Percentiles rank a stretch among this genome's conserved stretches.
Evolutionary conservation across 2,888 invertebrate genomes (phyloP).

Genomic region (Troglohyphantes excavatus): DNA sequence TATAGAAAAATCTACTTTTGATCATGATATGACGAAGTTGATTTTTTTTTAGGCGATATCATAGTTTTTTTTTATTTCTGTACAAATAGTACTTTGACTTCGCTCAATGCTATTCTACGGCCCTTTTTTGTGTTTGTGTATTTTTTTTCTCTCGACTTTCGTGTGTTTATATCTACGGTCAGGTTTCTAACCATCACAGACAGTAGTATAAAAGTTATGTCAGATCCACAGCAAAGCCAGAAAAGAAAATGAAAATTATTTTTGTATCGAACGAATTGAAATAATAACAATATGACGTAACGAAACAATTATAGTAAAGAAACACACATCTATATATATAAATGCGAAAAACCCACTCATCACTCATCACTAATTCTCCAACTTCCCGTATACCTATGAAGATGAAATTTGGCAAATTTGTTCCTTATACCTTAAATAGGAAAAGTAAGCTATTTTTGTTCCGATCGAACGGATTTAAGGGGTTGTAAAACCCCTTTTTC

Average conservation of each 20-base stretch:
- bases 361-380: no score
- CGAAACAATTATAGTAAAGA: no score
- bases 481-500: no score
- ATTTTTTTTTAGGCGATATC: constrained; percentile 15
- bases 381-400: no score
- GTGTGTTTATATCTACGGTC: constrained; percentile 38
- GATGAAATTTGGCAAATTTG: no score
- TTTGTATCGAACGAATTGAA: no score
- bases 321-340: no score
- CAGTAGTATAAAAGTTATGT: constrained; percentile 53
- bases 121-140: background rate
- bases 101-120: constrained; percentile 18
- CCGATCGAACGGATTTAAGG: no score
- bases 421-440: no score
- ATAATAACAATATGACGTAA: no score
- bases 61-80: constrained; percentile 7
- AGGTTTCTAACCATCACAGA: constrained; percentile 55
- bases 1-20: constrained; percentile 33
- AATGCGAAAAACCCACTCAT: no score
- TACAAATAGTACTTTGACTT: constrained; percentile 31
- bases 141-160: background rate
- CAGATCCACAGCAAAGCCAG: background rate
- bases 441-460: no score
- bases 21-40: constrained; percentile 62
- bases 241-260: background rate